phyloP scores from a whole-genome alignment of 2,113 vertebrate genomes.

The Phalacrocorax brasilianus region DNA sequence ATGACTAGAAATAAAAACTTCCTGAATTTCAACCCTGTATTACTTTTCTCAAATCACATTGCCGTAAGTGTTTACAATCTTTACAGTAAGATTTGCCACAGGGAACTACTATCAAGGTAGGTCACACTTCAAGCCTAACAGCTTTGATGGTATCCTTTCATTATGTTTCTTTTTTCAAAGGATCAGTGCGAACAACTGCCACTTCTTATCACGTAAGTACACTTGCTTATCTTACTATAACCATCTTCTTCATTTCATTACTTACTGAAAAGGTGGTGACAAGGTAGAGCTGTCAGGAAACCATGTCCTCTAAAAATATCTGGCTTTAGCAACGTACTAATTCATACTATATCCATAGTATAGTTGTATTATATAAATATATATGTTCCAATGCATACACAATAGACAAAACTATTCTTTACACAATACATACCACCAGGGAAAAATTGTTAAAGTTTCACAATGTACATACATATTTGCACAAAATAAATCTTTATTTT shows the following conservation, averaged over 20 bases:
- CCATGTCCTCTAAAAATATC: neutral
- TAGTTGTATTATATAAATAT: neutral
- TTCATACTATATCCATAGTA: neutral
- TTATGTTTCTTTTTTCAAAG: neutral
- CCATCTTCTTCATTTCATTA: neutral
- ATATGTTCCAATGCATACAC: neutral
- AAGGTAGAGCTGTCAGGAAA: neutral
- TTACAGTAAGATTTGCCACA: neutral
- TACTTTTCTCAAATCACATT: neutral
- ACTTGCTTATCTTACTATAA: neutral
- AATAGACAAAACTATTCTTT: neutral
- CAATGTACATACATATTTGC: neutral
- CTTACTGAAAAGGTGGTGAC: neutral
- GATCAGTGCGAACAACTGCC: neutral
- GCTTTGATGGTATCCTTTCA: neutral
- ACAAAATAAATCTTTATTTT: neutral
- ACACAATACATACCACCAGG: rapidly evolving
- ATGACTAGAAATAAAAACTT: neutral
- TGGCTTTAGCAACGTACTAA: neutral
- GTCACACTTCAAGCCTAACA: neutral
- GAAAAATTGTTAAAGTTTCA: neutral
- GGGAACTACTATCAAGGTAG: neutral
- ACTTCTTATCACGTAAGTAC: neutral
- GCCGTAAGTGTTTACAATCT: neutral
- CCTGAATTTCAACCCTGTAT: neutral